phyloP scores from a whole-genome alignment of 2,888 invertebrate species.

The Eustalomyia histrio region DNA sequence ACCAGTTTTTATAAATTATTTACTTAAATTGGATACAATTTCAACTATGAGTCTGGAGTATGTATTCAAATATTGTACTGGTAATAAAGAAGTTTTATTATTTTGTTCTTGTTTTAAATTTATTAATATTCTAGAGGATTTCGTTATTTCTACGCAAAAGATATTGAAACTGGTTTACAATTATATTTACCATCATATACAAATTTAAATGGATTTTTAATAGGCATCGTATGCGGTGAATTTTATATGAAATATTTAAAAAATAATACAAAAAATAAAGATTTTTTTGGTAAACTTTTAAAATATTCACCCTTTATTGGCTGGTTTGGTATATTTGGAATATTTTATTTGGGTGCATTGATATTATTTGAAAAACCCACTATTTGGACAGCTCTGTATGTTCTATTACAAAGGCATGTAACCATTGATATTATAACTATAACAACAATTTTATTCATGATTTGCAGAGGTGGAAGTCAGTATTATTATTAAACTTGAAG shows the following conservation, averaged over 20 bases:
- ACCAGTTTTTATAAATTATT: slow-evolving; percentile 71
- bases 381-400: slow-evolving; percentile 78
- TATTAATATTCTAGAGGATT: slow-evolving; percentile 68
- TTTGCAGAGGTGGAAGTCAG: slow-evolving; percentile 75
- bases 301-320: slow-evolving; percentile 68
- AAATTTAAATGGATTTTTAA: slow-evolving; percentile 73
- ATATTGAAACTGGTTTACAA: slow-evolving; percentile 70
- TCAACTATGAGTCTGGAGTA: slow-evolving; percentile 74
- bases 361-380: slow-evolving; percentile 76
- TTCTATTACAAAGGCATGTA: slow-evolving; percentile 76
- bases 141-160: slow-evolving; percentile 73
- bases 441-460: slow-evolving; percentile 71
- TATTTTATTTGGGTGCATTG: slow-evolving; percentile 71
- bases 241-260: slow-evolving; percentile 66
- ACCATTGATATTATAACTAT: slow-evolving; percentile 75
- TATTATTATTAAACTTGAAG: background rate
- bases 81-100: too few species aligned
- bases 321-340: slow-evolving; percentile 59
- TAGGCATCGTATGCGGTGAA: slow-evolving; percentile 71
- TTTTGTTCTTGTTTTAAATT: too few species aligned
- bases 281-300: slow-evolving; percentile 61
- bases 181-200: slow-evolving; percentile 73
- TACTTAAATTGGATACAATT: slow-evolving; percentile 70
- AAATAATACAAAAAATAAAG: slow-evolving; percentile 21
- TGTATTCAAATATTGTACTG: slow-evolving; percentile 37